Conservation (phyloP, 2,113 vertebrate species). For the Corvus moneduloides region DNA sequence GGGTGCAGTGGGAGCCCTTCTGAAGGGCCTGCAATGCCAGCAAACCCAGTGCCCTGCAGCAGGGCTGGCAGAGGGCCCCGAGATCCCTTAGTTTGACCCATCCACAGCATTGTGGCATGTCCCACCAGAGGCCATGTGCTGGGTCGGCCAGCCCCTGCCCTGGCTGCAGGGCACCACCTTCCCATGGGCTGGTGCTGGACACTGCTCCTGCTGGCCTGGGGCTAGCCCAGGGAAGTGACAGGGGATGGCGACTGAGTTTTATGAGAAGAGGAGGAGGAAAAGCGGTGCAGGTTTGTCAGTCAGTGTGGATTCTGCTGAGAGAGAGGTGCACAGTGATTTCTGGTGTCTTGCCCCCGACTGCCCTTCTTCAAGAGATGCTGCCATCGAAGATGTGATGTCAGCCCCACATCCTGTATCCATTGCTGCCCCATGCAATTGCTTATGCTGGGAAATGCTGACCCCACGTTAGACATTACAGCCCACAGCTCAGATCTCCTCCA, state of each 20-base stretch:
- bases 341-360: neutral
- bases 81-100: neutral
- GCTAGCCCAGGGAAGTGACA: neutral
- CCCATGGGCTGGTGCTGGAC: rapidly evolving
- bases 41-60: neutral
- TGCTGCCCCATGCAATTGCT: neutral
- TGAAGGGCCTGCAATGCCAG: neutral
- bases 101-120: neutral
- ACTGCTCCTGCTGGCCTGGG: neutral
- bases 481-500: neutral
- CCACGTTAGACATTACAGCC: neutral
- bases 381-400: rapidly evolving
- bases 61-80: neutral
- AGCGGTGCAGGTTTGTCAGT: neutral
- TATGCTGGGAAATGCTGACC: neutral
- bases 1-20: neutral
- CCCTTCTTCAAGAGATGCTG: neutral
- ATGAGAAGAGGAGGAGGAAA: neutral
- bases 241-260: rapidly evolving
- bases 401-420: neutral
- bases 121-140: neutral
- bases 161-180: neutral
- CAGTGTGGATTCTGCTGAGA: slow-evolving; percentile 11
- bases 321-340: neutral
- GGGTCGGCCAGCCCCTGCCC: neutral